Evolutionary conservation across 2,888 invertebrate species (phyloP), one percentile per base, ranked within the genome.

Genomic region (Drosophila pullipes): DNA sequence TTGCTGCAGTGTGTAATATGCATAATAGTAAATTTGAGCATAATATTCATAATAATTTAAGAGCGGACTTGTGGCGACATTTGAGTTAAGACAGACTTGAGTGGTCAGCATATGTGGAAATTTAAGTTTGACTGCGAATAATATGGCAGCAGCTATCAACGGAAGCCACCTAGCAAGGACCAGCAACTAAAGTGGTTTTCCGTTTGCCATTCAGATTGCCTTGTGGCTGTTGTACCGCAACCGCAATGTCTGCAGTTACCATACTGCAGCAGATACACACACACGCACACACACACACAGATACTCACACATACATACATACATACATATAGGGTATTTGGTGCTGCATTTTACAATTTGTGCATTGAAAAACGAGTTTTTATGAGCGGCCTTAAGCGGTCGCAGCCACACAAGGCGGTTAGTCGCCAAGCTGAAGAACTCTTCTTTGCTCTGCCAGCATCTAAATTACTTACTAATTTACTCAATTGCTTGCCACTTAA

Each of bases 171-270:
- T 41, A 44, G 57, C 50, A 53, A 16, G 52, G 50, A 33, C 52
- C 22, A 53, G 57, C 39, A 69, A 55, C 52, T 30, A n/a, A 41
- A 62, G 69, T 39, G 69, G 58, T 69, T 69, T 55, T 25, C 75
- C 59, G 68, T 47, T 69, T 71, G 59, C 47, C 58, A 25, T 53
- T 57, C 68, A 59, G 54, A 63, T 55, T 73, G 70, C 71, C 69
- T 69, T 83, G 84, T 62, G 84, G 84, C 54, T 72, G 68, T 31
- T 67, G 64, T 55, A 75, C 80, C 76, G 70, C 83, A 80, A 76
- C 78, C 82, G 67, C 85, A 87, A 73, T 74, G 74, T 74, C 74
- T 74, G 82, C 82, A 76, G 69, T 70, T 76, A 73, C 72, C 67
- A 69, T 22, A 39, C 39, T 63, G 50, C 49, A 35, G 64, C 54